Base-by-base conservation (phyloP, 2,888 invertebrate genomes). In the Drosophila anomalata region DNA sequence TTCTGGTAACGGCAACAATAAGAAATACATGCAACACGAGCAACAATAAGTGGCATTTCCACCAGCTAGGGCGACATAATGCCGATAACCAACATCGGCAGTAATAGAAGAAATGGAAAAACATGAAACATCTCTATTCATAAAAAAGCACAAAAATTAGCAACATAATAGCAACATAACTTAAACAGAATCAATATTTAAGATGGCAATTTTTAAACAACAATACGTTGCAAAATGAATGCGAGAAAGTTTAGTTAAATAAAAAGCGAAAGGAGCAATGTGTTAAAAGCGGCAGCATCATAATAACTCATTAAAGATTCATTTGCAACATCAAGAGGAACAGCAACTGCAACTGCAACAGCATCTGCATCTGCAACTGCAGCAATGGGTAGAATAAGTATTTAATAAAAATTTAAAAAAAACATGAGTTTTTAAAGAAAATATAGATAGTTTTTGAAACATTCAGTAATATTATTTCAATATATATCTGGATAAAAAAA, bases 281-380 rank as follows among this genome's bases (percentile, higher is more conserved):
- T 36, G 36, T 36, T 36, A 36, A 36, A 36, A 36, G 36, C 36
- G n/a, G 36, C 36, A 36, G 36, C 36, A n/a, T 14, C 36, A 36
- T n/a, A 36, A 36, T 36, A 36, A 36, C n/a, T 36, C 36, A 36
- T 36, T 36, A 36, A 36, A 36, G 36, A n/a, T 14, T 6, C 36
- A 36, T 14, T 36, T 36, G 36, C 36, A 36, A 36, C 20, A 17
- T 2, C 29, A 29, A 29, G 3, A 29, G 29, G 9, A 29, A 9
- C 29, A 8, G 29, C 8, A 36, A 36, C 17, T 3, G 17, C 41
- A 41, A 41, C 20, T 1, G 8, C 41, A 42, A 42, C 17, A 8
- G 26, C 26, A 29, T 2, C 8, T 8, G 26, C 26, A n/a, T n/a
- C 17, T 42, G 42, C 42, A 20, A 42, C 3, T 0, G 41, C 41